Percentiles rank a stretch among this genome's conserved stretches.
phyloP scores from a whole-genome alignment of 2,113 vertebrate species.

The Phyllostomus discolor region DNA sequence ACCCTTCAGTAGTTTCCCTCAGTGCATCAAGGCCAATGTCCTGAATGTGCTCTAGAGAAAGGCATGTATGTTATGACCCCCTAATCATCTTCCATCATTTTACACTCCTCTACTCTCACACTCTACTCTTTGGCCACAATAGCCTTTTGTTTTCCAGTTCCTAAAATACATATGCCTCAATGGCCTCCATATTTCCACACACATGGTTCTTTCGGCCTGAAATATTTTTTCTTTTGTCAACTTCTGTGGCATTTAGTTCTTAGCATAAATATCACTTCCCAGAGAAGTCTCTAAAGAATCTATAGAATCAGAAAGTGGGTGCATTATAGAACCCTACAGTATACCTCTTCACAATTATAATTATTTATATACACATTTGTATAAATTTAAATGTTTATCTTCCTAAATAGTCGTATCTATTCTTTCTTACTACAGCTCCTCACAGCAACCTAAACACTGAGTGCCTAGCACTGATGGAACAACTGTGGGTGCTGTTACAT shows the following conservation, averaged over 20 bases:
- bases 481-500: neutral
- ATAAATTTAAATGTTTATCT: neutral
- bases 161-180: neutral
- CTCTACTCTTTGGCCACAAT: neutral
- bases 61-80: accelerated
- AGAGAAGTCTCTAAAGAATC: neutral
- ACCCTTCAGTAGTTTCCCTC: neutral
- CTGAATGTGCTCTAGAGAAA: neutral
- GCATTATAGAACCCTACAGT: neutral
- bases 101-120: neutral
- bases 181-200: neutral
- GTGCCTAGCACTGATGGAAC: neutral
- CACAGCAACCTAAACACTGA: neutral
- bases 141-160: neutral
- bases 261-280: neutral
- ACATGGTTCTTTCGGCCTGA: neutral
- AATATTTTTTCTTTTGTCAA: neutral
- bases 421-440: neutral
- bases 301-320: neutral
- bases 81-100: neutral
- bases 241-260: neutral
- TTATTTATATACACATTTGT: neutral
- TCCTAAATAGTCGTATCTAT: neutral
- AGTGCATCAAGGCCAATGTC: neutral
- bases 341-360: neutral